Percentiles rank a stretch among this genome's conserved stretches.
Evolutionary conservation across 1,140 invertebrate species (phyloP).

Genomic region (Zaprionus kolodkinae): DNA sequence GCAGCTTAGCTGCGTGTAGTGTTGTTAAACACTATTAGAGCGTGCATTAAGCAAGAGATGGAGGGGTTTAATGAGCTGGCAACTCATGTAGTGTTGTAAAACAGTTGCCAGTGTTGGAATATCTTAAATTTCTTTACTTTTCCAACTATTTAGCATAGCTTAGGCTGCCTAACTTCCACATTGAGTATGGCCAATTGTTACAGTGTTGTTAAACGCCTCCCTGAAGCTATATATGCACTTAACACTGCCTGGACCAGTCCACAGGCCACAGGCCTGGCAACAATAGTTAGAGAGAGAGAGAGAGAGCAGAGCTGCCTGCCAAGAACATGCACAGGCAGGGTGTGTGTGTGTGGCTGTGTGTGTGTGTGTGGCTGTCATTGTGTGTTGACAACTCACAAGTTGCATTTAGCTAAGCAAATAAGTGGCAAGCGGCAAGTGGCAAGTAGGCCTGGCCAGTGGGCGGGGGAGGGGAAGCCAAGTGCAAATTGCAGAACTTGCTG

Average conservation of each 20-base stretch:
- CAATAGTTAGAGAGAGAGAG: constrained; percentile 44
- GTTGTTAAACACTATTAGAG: background rate
- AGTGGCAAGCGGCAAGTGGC: constrained; percentile 37
- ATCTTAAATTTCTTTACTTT: background rate
- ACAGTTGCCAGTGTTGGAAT: constrained; percentile 3
- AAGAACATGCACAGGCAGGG: background rate
- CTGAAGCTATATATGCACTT: constrained; percentile 3
- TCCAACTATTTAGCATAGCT: background rate
- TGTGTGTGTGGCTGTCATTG: constrained; percentile 43
- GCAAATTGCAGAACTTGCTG: constrained; percentile 55
- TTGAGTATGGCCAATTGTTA: background rate
- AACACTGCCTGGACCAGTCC: constrained; percentile 51
- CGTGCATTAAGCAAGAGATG: too few species aligned
- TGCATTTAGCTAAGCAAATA: constrained; percentile 82
- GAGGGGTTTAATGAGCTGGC: too few species aligned
- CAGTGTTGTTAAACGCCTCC: constrained; percentile 16
- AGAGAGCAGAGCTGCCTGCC: background rate
- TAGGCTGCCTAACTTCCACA: too few species aligned
- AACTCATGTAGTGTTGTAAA: background rate
- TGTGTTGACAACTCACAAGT: constrained; percentile 78
- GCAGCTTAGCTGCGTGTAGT: background rate
- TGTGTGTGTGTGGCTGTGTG: constrained; percentile 5
- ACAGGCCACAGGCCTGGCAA: constrained; percentile 36
- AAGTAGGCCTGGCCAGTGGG: background rate
- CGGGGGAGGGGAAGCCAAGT: constrained; percentile 15